These are phyloP conservation scores for Pitangus sulphuratus DNA, from an alignment of 2,797 vertebrate genomes.

Conservation along the genomic window DNA sequence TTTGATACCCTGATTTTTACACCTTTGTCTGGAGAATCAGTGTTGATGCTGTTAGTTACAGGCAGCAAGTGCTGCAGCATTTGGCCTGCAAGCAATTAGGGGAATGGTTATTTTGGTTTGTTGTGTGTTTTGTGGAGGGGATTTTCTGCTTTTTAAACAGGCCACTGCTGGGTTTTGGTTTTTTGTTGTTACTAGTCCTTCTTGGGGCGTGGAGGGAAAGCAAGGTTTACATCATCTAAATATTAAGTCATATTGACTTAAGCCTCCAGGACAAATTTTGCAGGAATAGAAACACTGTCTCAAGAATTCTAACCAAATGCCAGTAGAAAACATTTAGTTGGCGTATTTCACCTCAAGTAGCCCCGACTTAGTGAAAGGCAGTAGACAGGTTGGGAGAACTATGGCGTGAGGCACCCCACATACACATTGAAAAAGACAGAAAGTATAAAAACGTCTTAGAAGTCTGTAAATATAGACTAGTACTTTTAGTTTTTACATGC, in stretches of 20 bases:
- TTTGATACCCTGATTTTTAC: background rate
- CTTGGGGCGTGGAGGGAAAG: background rate
- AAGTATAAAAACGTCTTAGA: background rate
- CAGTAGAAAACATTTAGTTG: constrained; percentile 19
- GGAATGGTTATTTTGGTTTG: background rate
- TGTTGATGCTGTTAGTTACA: background rate
- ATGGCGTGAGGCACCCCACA: background rate
- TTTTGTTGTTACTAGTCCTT: background rate
- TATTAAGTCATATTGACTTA: constrained; percentile 27
- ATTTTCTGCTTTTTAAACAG: background rate
- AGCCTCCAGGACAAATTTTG: constrained; percentile 9
- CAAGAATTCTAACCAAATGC: constrained; percentile 28
- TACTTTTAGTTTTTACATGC: background rate
- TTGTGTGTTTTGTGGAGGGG: background rate
- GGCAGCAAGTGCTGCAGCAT: background rate
- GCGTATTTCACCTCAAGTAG: constrained; percentile 17
- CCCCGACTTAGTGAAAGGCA: background rate
- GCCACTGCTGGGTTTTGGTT: background rate
- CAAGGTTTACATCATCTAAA: constrained; percentile 1
- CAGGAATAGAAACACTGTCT: constrained; percentile 19
- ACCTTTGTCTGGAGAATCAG: background rate
- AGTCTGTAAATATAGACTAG: background rate
- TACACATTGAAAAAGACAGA: background rate
- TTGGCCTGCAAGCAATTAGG: background rate
- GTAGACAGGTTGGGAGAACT: background rate